Evolutionary conservation across 2,113 vertebrate genomes (phyloP).

Genomic region (Anolis sagrei): DNA sequence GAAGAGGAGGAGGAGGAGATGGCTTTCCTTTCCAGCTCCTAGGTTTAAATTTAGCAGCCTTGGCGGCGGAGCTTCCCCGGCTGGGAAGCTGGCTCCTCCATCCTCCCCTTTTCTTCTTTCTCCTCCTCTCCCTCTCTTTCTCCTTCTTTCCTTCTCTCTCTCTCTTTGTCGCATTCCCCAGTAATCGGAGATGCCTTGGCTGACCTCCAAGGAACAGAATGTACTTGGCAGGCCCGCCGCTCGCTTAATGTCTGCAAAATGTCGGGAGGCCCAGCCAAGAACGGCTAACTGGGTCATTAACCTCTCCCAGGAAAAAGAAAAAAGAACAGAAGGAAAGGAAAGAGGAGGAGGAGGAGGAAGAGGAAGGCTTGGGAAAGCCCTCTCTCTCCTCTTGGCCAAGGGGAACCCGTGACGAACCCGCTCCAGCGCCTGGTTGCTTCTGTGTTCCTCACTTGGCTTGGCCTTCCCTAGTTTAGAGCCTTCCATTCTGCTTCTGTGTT

Average conservation of each 20-base stretch:
- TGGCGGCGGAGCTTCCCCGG: conserved; percentile 59
- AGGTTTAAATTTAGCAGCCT: conserved; percentile 70
- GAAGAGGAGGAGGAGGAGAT: conserved; percentile 23
- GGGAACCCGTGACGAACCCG: too few relatives aligned
- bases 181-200: conserved; percentile 85
- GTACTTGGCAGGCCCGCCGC: conserved; percentile 83
- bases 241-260: conserved; percentile 86
- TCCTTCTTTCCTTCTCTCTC: conserved; percentile 64
- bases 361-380: too few relatives aligned
- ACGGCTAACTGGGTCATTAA: conserved; percentile 89
- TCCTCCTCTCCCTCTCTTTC: too few relatives aligned
- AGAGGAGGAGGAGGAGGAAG: conserved; percentile 53
- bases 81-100: conserved; percentile 49
- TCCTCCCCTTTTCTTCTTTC: conserved; percentile 32
- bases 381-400: too few relatives aligned
- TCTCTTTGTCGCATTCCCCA: conserved; percentile 84
- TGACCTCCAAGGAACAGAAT: conserved; percentile 86
- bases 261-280: conserved; percentile 86
- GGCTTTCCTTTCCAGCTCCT: conserved; percentile 51
- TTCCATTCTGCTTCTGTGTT: too few relatives aligned
- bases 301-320: conserved; percentile 63
- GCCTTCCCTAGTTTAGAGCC: too few relatives aligned
- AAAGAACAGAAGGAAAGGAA: conserved; percentile 74
- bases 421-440: too few relatives aligned
- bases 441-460: too few relatives aligned